phyloP scores from a whole-genome alignment of 2,113 vertebrate genomes.

The Atherinomorus stipes region DNA sequence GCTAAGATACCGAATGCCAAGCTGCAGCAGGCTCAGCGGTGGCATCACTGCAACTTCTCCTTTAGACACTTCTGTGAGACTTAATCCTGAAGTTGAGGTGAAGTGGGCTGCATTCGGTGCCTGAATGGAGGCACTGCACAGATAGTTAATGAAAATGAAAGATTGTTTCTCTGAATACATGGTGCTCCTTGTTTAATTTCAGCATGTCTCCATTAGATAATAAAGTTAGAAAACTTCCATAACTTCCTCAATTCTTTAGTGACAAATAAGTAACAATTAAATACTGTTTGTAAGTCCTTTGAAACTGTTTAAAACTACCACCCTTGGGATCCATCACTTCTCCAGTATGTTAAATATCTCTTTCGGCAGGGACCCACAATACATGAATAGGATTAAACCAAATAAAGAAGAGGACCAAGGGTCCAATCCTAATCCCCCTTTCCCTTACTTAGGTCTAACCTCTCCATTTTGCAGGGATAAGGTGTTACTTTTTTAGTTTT shows the following conservation, averaged over 20 bases:
- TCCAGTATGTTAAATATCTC: too few species aligned
- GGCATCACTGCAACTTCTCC: slow-evolving; percentile 45
- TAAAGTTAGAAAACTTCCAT: background rate
- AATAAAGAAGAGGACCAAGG: too few species aligned
- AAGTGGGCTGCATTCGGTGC: slow-evolving; percentile 8
- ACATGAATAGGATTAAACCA: too few species aligned
- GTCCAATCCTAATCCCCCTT: too few species aligned
- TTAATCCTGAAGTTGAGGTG: slow-evolving; percentile 54
- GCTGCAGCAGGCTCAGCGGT: slow-evolving; percentile 51
- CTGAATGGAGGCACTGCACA: background rate
- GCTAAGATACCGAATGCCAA: slow-evolving; percentile 66
- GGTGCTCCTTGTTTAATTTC: background rate
- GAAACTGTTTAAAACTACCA: background rate
- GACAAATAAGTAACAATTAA: background rate
- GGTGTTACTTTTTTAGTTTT: too few species aligned
- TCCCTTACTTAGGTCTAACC: background rate
- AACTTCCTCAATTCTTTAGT: background rate
- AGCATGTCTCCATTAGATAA: background rate
- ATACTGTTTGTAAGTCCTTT: background rate
- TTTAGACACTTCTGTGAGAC: slow-evolving; percentile 55
- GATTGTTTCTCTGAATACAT: background rate
- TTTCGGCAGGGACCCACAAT: too few species aligned
- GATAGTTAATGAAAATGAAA: background rate
- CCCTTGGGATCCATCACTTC: too few species aligned
- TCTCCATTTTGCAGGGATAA: too few species aligned